phyloP scores from a whole-genome alignment of 1,140 invertebrate species.

The Neocloeon triangulifer region DNA sequence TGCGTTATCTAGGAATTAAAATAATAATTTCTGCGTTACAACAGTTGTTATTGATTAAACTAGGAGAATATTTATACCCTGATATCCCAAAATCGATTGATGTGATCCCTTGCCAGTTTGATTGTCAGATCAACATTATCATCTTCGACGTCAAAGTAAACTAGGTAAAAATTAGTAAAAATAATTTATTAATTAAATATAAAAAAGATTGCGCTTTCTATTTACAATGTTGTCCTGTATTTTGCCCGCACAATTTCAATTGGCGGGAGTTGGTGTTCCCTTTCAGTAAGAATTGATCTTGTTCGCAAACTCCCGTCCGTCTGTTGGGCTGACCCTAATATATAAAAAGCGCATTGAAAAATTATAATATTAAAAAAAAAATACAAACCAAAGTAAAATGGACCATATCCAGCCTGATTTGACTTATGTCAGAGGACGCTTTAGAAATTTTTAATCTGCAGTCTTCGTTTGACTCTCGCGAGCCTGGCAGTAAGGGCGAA shows the following conservation, averaged over 20 bases:
- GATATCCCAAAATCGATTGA: constrained; percentile 49
- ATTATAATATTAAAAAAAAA: background rate
- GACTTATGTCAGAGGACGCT: constrained; percentile 46
- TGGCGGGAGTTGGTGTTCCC: constrained; percentile 26
- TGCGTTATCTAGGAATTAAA: constrained; percentile 19
- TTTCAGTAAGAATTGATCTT: constrained; percentile 37
- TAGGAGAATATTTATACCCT: constrained; percentile 19
- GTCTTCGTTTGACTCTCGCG: constrained; percentile 30
- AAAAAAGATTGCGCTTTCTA: background rate
- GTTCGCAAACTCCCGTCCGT: constrained; percentile 50
- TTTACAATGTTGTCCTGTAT: constrained; percentile 62
- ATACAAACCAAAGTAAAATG: constrained; percentile 53
- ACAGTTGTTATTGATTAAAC: background rate
- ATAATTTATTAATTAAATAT: too few species aligned
- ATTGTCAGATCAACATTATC: constrained; percentile 26
- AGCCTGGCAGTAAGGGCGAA: constrained; percentile 62
- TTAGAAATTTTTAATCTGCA: constrained; percentile 44
- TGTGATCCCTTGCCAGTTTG: constrained; percentile 27
- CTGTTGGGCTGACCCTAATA: constrained; percentile 55
- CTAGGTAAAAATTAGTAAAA: too few species aligned
- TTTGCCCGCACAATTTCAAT: constrained; percentile 51
- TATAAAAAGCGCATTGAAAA: too few species aligned
- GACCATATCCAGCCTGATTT: constrained; percentile 51
- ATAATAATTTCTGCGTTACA: background rate
- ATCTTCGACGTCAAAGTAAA: constrained; percentile 39